Evolutionary conservation across 1,140 invertebrate genomes (phyloP).

Genomic region (Scaptomyza graminum): DNA sequence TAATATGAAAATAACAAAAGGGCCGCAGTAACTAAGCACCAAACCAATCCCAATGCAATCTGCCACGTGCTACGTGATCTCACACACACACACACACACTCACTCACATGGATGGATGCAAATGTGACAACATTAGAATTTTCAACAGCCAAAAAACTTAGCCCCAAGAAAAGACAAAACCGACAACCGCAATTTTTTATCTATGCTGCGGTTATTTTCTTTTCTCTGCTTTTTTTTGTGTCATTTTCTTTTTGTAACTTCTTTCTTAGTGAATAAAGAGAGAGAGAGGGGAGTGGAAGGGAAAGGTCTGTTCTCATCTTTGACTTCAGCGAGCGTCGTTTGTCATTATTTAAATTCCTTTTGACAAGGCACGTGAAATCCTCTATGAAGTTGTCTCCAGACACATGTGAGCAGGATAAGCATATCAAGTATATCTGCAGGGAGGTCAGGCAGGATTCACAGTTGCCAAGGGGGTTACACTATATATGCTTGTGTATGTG

Average conservation of each 20-base stretch:
- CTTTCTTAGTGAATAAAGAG: background rate
- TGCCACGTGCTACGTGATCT: constrained; percentile 78
- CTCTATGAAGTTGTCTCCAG: constrained; percentile 69
- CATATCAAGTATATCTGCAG: constrained; percentile 38
- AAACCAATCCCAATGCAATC: constrained; percentile 60
- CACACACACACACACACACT: constrained; percentile 27
- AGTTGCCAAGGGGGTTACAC: background rate
- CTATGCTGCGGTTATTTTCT: constrained; percentile 37
- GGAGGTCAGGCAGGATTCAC: constrained; percentile 22
- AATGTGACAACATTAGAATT: constrained; percentile 84
- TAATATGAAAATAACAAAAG: constrained; percentile 68
- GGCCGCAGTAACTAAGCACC: constrained; percentile 17
- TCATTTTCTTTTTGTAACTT: constrained; percentile 10
- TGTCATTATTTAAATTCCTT: constrained; percentile 83
- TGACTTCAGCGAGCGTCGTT: constrained; percentile 61
- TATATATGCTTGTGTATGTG: background rate
- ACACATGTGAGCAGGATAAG: constrained; percentile 46
- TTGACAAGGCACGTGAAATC: constrained; percentile 67
- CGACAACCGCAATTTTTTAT: constrained; percentile 60
- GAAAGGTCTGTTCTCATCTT: constrained; percentile 21
- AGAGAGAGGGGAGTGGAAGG: background rate
- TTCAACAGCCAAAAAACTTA: constrained; percentile 68
- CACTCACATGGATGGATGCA: constrained; percentile 52
- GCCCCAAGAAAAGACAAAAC: constrained; percentile 42
- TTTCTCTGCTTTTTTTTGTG: background rate